Conservation (phyloP, 2,797 vertebrate species). For the Mareca penelope region DNA sequence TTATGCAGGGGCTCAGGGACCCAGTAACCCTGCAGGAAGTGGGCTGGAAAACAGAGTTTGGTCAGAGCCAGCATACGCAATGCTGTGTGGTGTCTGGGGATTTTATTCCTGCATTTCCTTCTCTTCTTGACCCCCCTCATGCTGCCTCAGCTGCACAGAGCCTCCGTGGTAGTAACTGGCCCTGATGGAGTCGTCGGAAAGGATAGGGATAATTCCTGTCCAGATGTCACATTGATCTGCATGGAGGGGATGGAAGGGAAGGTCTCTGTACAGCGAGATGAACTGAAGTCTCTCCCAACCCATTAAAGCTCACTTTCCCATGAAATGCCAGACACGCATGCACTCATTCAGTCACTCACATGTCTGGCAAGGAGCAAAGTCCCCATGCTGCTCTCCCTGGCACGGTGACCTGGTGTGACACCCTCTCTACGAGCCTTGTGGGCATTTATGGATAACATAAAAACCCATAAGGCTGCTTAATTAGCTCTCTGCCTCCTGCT, state of each 20-base stretch:
- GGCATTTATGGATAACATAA: background rate
- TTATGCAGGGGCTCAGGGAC: background rate
- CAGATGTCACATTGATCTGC: background rate
- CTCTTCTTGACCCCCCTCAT: background rate
- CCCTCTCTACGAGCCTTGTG: background rate
- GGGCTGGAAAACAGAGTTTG: background rate
- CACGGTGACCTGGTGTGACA: background rate
- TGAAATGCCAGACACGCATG: accelerated
- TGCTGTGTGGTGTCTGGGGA: background rate
- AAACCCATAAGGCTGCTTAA: background rate
- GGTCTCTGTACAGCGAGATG: background rate
- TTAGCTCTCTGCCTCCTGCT: background rate
- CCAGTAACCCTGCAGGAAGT: background rate
- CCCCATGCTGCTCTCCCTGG: background rate
- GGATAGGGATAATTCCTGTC: background rate
- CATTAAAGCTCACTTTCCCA: background rate
- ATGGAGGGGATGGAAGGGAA: background rate
- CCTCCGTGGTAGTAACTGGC: background rate
- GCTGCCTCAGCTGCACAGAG: background rate
- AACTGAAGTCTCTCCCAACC: background rate
- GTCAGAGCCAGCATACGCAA: accelerated
- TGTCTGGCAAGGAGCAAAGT: background rate
- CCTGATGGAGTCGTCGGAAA: background rate
- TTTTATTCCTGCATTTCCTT: background rate
- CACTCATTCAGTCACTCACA: background rate